phyloP scores from a whole-genome alignment of 2,888 invertebrate species.

The Cheilosia soror region DNA sequence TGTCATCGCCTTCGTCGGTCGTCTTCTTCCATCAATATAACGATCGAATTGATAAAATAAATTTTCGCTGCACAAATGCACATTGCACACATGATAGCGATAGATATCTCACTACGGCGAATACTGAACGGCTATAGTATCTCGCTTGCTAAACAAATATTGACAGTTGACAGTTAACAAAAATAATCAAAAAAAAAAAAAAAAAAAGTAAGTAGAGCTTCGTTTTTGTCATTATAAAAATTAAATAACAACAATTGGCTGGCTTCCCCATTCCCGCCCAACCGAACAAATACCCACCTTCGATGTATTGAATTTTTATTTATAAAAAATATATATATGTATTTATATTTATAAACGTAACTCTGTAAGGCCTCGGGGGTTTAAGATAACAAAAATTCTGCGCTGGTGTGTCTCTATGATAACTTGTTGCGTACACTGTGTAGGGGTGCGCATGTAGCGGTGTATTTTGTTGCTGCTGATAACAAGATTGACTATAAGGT shows the following conservation, averaged over 20 bases:
- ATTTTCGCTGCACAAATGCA: constrained; percentile 72
- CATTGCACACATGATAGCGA: constrained; percentile 57
- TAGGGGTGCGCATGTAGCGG: constrained; percentile 29
- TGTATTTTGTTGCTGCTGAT: constrained; percentile 39
- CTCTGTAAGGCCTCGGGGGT: constrained; percentile 10
- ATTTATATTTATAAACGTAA: constrained; percentile 23
- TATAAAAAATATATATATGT: constrained; percentile 26
- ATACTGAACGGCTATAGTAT: constrained; percentile 31
- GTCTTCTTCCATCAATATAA: constrained; percentile 5
- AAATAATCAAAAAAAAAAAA: constrained; percentile 57
- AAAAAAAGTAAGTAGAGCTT: constrained; percentile 61
- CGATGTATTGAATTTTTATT: constrained; percentile 35
- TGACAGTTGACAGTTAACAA: constrained; percentile 62
- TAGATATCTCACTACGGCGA: constrained; percentile 5
- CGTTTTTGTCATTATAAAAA: constrained; percentile 58
- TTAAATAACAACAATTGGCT: constrained; percentile 50
- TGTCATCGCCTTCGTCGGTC: constrained; percentile 33
- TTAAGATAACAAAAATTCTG: constrained; percentile 58
- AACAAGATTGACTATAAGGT: constrained; percentile 65
- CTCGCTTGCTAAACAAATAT: constrained; percentile 56
- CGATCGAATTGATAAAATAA: constrained; percentile 61
- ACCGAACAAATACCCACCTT: neutral
- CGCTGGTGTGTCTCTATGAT: constrained; percentile 60
- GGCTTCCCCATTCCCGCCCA: neutral
- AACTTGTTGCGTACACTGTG: constrained; percentile 61